phyloP scores from a whole-genome alignment of 2,797 vertebrate genomes.

The Neopelma chrysocephalum region DNA sequence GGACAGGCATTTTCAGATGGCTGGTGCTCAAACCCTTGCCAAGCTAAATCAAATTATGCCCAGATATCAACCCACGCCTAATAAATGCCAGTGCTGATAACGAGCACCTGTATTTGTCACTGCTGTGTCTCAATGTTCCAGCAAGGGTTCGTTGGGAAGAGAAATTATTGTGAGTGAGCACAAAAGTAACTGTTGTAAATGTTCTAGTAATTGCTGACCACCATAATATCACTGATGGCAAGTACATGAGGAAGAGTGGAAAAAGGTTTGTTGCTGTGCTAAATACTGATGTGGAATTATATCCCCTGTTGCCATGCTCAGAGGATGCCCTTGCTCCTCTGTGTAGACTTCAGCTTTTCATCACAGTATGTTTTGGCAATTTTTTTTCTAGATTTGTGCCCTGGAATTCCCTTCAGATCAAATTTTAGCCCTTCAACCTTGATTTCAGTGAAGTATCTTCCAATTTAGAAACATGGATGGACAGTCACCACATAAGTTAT shows the following conservation, averaged over 20 bases:
- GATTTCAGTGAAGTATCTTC: not conserved
- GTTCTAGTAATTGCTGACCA: not conserved
- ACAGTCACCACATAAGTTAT: accelerated
- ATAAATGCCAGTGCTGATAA: not conserved
- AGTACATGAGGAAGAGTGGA: not conserved
- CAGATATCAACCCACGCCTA: conserved; percentile 1
- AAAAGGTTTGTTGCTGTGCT: not conserved
- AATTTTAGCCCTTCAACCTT: not conserved
- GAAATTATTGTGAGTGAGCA: not conserved
- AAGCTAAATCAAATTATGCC: not conserved
- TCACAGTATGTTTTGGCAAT: not conserved
- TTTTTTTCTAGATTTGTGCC: not conserved
- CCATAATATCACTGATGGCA: not conserved
- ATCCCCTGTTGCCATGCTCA: not conserved
- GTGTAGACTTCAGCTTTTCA: not conserved
- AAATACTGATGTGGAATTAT: not conserved
- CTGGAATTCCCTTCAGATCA: not conserved
- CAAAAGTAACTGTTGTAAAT: not conserved
- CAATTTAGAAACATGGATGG: accelerated
- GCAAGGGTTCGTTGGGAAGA: not conserved
- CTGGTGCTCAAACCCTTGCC: not conserved
- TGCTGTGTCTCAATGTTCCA: not conserved
- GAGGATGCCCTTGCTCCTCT: not conserved
- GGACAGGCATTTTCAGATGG: not conserved
- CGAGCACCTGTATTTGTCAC: not conserved